Evolutionary conservation across 2,888 invertebrate species (phyloP).

Genomic region (Andrena chrysosceles): DNA sequence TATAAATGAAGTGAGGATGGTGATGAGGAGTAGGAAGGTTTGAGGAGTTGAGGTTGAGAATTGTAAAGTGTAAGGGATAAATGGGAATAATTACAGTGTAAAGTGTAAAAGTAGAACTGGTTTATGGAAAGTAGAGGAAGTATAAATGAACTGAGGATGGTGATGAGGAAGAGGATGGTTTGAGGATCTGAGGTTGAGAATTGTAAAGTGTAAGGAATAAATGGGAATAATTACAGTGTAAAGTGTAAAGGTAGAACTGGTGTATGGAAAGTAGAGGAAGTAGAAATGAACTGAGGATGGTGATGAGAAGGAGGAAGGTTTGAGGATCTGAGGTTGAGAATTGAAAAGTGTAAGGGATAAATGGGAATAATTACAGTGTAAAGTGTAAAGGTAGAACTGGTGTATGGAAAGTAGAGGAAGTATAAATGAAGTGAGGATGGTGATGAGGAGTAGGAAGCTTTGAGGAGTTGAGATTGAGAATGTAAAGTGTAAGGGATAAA

Average conservation of each 20-base stretch:
- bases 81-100: not conserved
- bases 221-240: not conserved
- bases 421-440: not conserved
- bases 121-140: not conserved
- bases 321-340: too few relatives aligned
- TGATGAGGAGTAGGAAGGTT: not conserved
- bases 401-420: not conserved
- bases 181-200: too few relatives aligned
- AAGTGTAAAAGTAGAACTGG: not conserved
- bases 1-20: not conserved
- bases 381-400: not conserved
- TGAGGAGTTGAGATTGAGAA: not conserved
- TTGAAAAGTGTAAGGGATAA: not conserved
- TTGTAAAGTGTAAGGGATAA: not conserved
- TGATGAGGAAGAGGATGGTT: not conserved
- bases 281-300: not conserved
- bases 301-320: not conserved
- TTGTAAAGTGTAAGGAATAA: not conserved
- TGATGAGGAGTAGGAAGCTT: not conserved
- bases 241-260: not conserved
- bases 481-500: not conserved
- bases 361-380: too few relatives aligned
- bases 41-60: too few relatives aligned
- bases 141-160: not conserved
- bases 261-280: not conserved